Evolutionary conservation across 2,888 invertebrate species (phyloP), one percentile per base, ranked within the genome.

Genomic region (Odontomyia ornata): DNA sequence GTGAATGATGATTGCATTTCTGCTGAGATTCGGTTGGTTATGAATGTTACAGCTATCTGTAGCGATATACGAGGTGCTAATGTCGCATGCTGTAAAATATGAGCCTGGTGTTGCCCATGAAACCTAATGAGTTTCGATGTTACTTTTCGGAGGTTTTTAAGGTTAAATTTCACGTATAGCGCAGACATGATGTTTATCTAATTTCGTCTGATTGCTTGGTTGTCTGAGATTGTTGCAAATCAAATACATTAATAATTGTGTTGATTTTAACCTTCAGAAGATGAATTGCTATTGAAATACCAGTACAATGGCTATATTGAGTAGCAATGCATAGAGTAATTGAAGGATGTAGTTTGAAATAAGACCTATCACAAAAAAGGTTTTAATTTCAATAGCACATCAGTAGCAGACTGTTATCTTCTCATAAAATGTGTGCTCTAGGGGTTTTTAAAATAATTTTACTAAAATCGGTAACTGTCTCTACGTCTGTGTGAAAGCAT

Each of bases 121-220:
- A 52, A 52, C 3, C n/a, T 15, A 60, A 60, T 60, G 57, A 60
- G 21, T 21, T 56, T 56, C 56, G 13, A 4, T 52, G 15, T 9
- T 13, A 18, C 3, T 4, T 52, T 18, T 52, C 36, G 9, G 36
- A 5, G 15, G 52, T n/a, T 4, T 13, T 65, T 65, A 28, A 27
- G 18, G 27, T 18, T 52, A 21, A 36, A 36, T 36, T 36, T 36
- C 30, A 65, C 36, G 21, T 65, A 65, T 65, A 15, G 30, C 21
- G 30, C 30, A 65, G 65, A 18, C 65, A 18, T 18, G 65, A 65
- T 65, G 28, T 36, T 65, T 36, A 3, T 13, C 65, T 65, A 36
- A 43, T 65, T 65, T 52, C 43, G 13, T 43, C 43, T 52, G 5
- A 52, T 62, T 27, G 23, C 23, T 36, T 36, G 36, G 9, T 9